Base-by-base conservation (phyloP, 2,113 vertebrate genomes). In the Cyprinodon tularosa region DNA sequence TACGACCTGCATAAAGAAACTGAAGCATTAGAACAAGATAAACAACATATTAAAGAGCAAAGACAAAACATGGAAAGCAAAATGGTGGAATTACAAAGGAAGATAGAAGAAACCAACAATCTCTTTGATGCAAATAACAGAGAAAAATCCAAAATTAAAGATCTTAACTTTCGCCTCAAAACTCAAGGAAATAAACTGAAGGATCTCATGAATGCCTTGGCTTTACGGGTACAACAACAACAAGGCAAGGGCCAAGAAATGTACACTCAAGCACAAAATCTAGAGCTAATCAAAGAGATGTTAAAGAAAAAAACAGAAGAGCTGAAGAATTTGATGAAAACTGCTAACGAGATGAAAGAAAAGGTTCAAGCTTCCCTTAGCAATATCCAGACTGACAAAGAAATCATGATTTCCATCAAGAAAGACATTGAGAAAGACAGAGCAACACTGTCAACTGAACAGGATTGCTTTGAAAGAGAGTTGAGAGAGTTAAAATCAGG, bases 1-100 rank as follows among this genome's bases (percentile, higher is more conserved):
- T 13, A 20, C 4, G 48, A 14, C 48, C 12, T 50, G 14, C 48
- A 50, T 13, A 50, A 17, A 17, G 14, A 50, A 20, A 50, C 14
- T 17, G 48, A 50, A 50, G 17, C 17, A 50, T 4, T 50, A 0
- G 2, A 66, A 0, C 57, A 86, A 0, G 29, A 76, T 69, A 70
- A 47, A 66, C 59, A 83, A 48, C 71, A 68, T 7, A 12, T 78
- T 14, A 77, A 71, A 83, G 82, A n/a, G 61, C 82, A 91, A 74
- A 80, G 20, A 65, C 71, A 37, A 37, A 82, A 86, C 20, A 60
- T 81, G 15, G 88, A 93, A 48, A 40, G 12, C 37, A 67, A 13
- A 67, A 37, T 4, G 45, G 29, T 42, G n/a, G 12, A 36, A 53
- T 1, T 62, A 0, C 48, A 66, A 13, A n/a, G 60, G 9, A 37